These are phyloP conservation scores for Lanius ludovicianus DNA, from an alignment of 2,113 vertebrate genomes.

Conservation along the genomic window DNA sequence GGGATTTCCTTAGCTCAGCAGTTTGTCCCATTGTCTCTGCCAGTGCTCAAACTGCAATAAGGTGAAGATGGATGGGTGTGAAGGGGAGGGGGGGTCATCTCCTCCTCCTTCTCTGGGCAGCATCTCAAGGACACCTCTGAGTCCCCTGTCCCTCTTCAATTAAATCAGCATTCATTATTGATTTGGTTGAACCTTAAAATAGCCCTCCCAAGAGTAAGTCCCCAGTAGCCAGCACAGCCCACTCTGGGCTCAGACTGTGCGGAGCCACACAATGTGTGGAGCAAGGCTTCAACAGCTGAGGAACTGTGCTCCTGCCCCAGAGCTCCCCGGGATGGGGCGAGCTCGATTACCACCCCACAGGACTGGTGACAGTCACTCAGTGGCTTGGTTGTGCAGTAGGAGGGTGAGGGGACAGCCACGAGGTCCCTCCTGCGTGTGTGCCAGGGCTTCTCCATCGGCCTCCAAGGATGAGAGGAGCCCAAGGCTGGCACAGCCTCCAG, in stretches of 20 bases:
- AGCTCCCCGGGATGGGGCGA: background rate
- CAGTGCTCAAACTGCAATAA: background rate
- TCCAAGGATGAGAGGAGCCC: background rate
- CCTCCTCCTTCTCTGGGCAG: background rate
- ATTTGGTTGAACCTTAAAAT: constrained; percentile 47
- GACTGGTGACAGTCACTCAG: background rate
- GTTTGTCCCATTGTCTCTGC: background rate
- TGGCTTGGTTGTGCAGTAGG: background rate
- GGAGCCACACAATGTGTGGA: background rate
- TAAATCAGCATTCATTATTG: constrained; percentile 52
- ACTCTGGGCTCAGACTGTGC: background rate
- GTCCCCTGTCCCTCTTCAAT: constrained; percentile 14
- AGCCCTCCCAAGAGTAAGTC: constrained; percentile 9
- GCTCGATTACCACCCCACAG: rapidly evolving
- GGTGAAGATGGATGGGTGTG: background rate
- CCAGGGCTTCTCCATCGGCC: background rate
- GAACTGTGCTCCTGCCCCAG: background rate
- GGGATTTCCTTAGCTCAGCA: background rate
- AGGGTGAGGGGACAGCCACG: background rate
- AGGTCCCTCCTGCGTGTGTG: background rate
- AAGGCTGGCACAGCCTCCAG: background rate
- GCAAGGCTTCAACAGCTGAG: background rate
- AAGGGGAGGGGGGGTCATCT: background rate
- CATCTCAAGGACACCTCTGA: constrained; percentile 39
- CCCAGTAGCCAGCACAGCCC: background rate